Evolutionary conservation across 2,888 invertebrate species (phyloP).

Genomic region (Allacma fusca): DNA sequence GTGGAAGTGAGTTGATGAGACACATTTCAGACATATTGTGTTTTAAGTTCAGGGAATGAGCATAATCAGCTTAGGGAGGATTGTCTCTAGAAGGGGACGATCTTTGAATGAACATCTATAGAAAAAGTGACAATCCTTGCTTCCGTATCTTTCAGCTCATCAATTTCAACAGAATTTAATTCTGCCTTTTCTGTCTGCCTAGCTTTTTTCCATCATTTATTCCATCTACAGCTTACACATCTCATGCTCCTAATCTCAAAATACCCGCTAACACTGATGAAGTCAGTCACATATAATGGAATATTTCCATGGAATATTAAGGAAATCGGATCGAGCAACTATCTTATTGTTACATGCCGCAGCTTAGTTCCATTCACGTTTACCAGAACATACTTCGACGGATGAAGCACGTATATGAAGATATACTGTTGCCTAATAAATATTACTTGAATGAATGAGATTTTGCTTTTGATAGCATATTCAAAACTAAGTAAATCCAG

Average conservation of each 20-base stretch:
- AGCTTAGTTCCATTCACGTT: neutral
- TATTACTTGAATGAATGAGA: neutral
- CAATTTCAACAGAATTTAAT: constrained; percentile 36
- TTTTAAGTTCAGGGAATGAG: neutral
- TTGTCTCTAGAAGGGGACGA: constrained; percentile 25
- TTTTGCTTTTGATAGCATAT: neutral
- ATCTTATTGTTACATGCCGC: constrained; percentile 22
- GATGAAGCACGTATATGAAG: neutral
- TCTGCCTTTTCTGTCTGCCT: constrained; percentile 1
- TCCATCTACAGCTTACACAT: constrained; percentile 1
- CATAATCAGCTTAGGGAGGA: constrained; percentile 35
- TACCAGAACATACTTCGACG: neutral
- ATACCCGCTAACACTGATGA: neutral
- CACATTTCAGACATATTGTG: neutral
- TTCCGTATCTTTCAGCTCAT: constrained; percentile 32
- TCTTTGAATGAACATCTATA: constrained; percentile 28
- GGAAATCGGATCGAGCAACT: constrained; percentile 10
- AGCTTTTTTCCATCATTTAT: constrained; percentile 5
- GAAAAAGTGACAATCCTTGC: constrained; percentile 29
- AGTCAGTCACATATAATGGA: neutral
- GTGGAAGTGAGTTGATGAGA: too few species aligned
- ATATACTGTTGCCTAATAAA: neutral
- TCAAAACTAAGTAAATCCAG: neutral
- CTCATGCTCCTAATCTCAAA: neutral
- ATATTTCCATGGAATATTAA: neutral